Base-by-base conservation (phyloP, 2,797 vertebrate genomes). In the Zenarchopterus dispar region DNA sequence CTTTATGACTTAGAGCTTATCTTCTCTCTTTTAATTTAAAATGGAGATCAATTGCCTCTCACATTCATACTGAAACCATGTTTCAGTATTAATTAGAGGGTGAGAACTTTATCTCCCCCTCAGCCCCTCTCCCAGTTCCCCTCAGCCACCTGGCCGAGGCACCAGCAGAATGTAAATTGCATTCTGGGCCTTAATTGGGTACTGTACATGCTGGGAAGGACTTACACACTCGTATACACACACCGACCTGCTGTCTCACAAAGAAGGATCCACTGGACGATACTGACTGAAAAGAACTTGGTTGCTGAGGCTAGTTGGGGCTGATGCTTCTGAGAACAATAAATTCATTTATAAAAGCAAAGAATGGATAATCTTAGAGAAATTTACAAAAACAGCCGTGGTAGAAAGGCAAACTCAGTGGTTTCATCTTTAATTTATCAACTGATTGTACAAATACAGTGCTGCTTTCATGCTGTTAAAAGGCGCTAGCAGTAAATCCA, bases 31-130 rank as follows among this genome's bases (percentile, higher is more conserved):
- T 58, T 55, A 24, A 70, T 75, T 84, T 67, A 19, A 80, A 78
- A 65, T 39, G 23, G 17, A 54, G 56, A 73, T 66, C 23, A 62
- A 41, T 66, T 49, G 62, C 33, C 57, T 78, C n/a, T 62, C 77
- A 78, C 82, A 73, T 78, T 80, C 67, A 71, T 78, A 86, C 73
- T 58, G 60, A 77, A 78, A 62, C 53, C 73, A 61, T 64, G 78
- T 78, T 81, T 81, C 67, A 80, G 64, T 80, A 86, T 86, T 85
- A 86, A 89, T 89, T 85, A 82, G 80, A 84, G 71, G 54, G 47
- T 28, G 60, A 77, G 75, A 67, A 78, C 77, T 86, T 81, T 83
- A 81, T 83, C 78, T 82, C 69, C 52, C 74, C 62, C 66, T 57
- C 75, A 74, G 66, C 51, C 62, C 67, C 18, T 60, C 74, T 52